Evolutionary conservation across 2,113 vertebrate genomes (phyloP).

Genomic region (Erythrolamprus reginae): DNA sequence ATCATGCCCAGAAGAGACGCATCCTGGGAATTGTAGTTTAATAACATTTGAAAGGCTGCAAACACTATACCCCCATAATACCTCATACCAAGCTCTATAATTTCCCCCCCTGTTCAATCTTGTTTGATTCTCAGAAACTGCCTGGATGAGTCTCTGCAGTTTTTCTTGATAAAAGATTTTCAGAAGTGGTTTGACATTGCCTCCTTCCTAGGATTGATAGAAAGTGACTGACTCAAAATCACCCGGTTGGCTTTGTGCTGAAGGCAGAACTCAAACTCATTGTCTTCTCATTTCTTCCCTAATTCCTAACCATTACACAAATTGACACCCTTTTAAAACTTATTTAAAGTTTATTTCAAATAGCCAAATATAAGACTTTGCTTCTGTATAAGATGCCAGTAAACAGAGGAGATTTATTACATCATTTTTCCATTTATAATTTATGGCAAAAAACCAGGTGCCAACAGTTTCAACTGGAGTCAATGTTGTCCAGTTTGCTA

Average conservation of each 20-base stretch:
- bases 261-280: background rate
- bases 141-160: background rate
- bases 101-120: background rate
- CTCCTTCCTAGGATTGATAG: background rate
- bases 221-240: background rate
- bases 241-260: background rate
- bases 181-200: background rate
- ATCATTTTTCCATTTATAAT: background rate
- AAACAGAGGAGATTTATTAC: background rate
- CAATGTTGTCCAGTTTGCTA: background rate
- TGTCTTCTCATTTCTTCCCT: background rate
- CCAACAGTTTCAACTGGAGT: background rate
- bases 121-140: background rate
- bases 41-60: background rate
- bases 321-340: background rate
- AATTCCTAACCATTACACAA: background rate
- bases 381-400: background rate
- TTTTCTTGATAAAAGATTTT: background rate
- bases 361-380: background rate
- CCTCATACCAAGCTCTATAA: background rate
- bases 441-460: background rate
- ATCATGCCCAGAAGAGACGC: background rate
- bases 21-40: background rate
- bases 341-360: background rate
- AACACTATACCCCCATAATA: background rate